A percentile compares a stretch with the other conserved stretches of the same genome.
Conservation (phyloP, 2,888 invertebrate genomes). For the Leucoma salicis region DNA sequence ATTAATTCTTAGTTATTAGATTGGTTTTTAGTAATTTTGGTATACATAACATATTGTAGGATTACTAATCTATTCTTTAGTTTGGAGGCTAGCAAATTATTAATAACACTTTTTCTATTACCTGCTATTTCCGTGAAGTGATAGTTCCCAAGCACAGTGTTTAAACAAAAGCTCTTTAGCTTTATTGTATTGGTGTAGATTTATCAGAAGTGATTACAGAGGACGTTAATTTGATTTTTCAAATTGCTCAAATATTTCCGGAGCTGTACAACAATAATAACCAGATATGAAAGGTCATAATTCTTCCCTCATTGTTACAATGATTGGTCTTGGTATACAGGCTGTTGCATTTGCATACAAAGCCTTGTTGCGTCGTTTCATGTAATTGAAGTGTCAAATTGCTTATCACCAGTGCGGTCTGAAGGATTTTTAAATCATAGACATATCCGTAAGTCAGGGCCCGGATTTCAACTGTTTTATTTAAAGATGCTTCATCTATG, state of each 20-base stretch:
- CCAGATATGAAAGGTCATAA: constrained; percentile 23
- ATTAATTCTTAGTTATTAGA: constrained; percentile 9
- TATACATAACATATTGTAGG: too few species aligned
- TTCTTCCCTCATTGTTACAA: constrained; percentile 37
- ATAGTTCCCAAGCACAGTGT: too few species aligned
- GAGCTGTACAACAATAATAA: constrained; percentile 7
- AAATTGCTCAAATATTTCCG: not conserved
- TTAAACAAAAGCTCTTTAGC: too few species aligned
- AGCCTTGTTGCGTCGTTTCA: constrained; percentile 34
- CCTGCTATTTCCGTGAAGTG: too few species aligned
- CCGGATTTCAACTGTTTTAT: constrained; percentile 5
- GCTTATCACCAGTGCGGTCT: constrained; percentile 25
- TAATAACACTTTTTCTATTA: too few species aligned
- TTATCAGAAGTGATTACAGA: too few species aligned
- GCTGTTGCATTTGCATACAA: constrained; percentile 50
- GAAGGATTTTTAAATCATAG: constrained; percentile 17
- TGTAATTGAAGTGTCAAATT: constrained; percentile 53
- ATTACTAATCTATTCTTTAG: too few species aligned
- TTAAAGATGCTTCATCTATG: too few species aligned
- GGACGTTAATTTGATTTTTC: too few species aligned
- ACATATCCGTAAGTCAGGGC: constrained; percentile 27
- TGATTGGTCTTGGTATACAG: constrained; percentile 17
- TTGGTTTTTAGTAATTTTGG: not conserved
- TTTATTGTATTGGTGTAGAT: too few species aligned
- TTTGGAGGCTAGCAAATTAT: too few species aligned